A percentile compares a stretch with the other conserved stretches of the same genome.
phyloP scores from a whole-genome alignment of 2,113 vertebrate species.

The Sinocyclocheilus anophthalmus region DNA sequence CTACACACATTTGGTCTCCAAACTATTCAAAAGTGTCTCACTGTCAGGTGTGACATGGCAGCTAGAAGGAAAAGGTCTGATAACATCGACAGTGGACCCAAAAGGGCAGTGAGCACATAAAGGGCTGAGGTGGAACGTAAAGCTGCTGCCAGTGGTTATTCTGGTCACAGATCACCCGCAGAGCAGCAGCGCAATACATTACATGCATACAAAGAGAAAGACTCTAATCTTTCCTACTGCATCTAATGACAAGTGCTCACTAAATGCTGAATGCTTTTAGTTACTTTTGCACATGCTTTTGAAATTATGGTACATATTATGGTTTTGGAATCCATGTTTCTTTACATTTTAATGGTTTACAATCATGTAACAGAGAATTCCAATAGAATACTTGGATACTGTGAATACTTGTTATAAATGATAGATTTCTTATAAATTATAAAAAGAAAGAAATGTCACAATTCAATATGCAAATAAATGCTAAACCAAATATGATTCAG shows the following conservation, averaged over 20 bases:
- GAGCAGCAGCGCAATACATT: background rate
- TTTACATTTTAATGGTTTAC: background rate
- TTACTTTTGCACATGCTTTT: background rate
- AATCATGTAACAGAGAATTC: background rate
- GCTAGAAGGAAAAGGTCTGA: constrained; percentile 29
- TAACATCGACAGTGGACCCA: constrained; percentile 44
- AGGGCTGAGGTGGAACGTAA: constrained; percentile 9
- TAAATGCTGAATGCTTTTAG: background rate
- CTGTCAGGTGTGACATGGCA: constrained; percentile 55
- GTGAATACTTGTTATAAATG: too few relatives aligned
- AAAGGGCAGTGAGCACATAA: constrained; percentile 39
- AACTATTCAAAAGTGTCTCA: constrained; percentile 49
- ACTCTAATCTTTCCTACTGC: background rate
- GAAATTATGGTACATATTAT: background rate
- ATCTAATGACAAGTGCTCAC: background rate
- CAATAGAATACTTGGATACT: background rate
- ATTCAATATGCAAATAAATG: too few relatives aligned
- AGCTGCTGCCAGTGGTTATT: constrained; percentile 37
- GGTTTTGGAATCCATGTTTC: background rate
- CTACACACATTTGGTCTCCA: constrained; percentile 33
- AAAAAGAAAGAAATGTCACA: background rate
- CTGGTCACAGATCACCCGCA: constrained; percentile 16
- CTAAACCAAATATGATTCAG: too few relatives aligned
- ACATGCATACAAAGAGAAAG: constrained; percentile 19
- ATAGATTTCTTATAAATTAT: background rate